Base-by-base conservation (phyloP, 1,140 invertebrate species). In the Danaus plexippus region DNA sequence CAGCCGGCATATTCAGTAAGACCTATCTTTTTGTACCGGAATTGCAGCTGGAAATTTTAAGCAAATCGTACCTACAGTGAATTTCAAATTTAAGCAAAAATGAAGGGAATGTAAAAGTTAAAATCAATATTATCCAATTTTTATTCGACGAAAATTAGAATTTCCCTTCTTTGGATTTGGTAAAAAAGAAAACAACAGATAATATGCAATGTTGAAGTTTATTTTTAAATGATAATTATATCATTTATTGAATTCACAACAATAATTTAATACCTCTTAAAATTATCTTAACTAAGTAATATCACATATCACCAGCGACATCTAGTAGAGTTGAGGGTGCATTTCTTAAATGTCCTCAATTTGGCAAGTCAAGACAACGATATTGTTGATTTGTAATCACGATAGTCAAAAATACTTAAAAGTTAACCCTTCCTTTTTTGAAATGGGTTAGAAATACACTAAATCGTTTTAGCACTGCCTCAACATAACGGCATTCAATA, bases 251-350 rank as follows among this genome's bases (percentile, higher is more conserved):
- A 53, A 55, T 55, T 53, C 53, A 61, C 22, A 57, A 58, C 42
- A 59, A 15, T 46, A 32, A 32, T 67, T 59, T 65, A 67, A 56
- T 63, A 65, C 60, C 46, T 53, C 32, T 67, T 70, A 68, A 68
- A 51, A 51, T 50, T 77, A 76, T 71, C 73, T 74, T 77, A 82
- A 69, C 67, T 77, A 70, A 67, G 54, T 82, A 82, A 80, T 85
- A 85, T 85, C 81, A 85, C 81, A 85, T 82, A 80, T 82, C 80
- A 80, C 63, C 76, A 80, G 77, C 77, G 76, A 83, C 73, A 74
- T 73, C 66, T 54, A 61, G 64, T 50, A 54, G 56, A 57, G 55
- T 50, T 41, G 41, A 65, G 46, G 47, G 58, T 72, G 70, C 63
- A 75, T 69, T 71, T 72, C 67, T 58, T 50, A 10, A 73, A 73